Conservation (phyloP, 1,140 invertebrate genomes). For the Aphelinus atriplicis region DNA sequence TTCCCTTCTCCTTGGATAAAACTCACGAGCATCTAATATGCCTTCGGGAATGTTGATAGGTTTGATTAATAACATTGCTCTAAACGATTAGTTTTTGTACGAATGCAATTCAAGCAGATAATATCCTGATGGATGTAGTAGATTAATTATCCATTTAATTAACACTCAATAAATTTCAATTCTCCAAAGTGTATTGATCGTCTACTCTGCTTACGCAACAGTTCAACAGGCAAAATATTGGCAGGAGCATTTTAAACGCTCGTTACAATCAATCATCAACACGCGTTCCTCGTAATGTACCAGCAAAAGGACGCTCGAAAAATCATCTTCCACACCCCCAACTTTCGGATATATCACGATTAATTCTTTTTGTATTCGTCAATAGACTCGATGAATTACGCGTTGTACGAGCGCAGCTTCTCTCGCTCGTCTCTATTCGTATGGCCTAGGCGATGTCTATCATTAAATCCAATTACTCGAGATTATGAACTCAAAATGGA, state of each 20-base stretch:
- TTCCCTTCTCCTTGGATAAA: too few species aligned
- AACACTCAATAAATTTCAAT: too few species aligned
- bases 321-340: not conserved
- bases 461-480: conserved; percentile 36
- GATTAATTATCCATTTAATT: too few species aligned
- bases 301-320: not conserved
- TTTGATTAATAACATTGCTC: too few species aligned
- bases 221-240: not conserved
- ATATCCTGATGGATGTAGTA: too few species aligned
- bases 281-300: not conserved
- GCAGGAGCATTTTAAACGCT: not conserved
- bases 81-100: too few species aligned
- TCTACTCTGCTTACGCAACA: too few species aligned
- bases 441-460: conserved; percentile 4
- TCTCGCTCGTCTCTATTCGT: not conserved
- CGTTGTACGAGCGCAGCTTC: too few species aligned
- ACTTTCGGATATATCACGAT: conserved; percentile 2
- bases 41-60: too few species aligned
- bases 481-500: conserved; percentile 25
- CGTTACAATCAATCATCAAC: not conserved
- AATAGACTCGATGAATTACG: not conserved
- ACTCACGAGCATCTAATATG: too few species aligned
- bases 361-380: conserved; percentile 16
- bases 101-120: too few species aligned
- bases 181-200: too few species aligned